Percentiles rank a stretch among this genome's conserved stretches.
Conservation (phyloP, 1,140 invertebrate genomes). For the Thaumatotibia leucotreta region DNA sequence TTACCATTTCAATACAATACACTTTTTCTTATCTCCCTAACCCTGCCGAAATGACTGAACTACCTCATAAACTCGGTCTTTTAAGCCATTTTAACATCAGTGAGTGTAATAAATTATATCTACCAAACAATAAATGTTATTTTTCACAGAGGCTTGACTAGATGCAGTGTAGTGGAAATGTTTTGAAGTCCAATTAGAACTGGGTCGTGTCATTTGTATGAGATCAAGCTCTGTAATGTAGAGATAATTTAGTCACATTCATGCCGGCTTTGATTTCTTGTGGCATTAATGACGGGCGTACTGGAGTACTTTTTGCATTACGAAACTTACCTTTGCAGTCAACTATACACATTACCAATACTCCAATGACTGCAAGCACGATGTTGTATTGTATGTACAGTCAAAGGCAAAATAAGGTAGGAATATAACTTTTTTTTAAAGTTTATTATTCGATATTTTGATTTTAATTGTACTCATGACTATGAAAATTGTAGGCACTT, state of each 20-base stretch:
- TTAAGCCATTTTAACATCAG: not conserved
- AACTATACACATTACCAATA: no score
- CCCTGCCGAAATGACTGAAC: not conserved
- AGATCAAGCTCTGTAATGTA: not conserved
- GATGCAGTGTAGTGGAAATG: not conserved
- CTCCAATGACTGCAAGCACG: no score
- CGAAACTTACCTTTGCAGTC: no score
- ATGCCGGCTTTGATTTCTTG: no score
- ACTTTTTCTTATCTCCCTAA: slow-evolving; percentile 20
- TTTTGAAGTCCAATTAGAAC: not conserved
- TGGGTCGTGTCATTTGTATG: not conserved
- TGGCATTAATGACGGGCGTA: no score
- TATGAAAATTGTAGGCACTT: no score
- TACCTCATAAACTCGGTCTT: not conserved
- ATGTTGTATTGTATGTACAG: no score
- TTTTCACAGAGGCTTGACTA: not conserved
- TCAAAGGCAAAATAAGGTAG: no score
- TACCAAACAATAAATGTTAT: not conserved
- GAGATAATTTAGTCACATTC: not conserved
- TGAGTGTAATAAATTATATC: not conserved
- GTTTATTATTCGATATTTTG: no score
- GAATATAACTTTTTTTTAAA: no score
- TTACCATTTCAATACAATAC: slow-evolving; percentile 30
- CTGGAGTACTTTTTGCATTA: no score
- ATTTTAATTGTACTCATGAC: no score